These are phyloP conservation scores for Nycticryphes semicollaris DNA, from an alignment of 2,113 vertebrate species.

Conservation along the genomic window DNA sequence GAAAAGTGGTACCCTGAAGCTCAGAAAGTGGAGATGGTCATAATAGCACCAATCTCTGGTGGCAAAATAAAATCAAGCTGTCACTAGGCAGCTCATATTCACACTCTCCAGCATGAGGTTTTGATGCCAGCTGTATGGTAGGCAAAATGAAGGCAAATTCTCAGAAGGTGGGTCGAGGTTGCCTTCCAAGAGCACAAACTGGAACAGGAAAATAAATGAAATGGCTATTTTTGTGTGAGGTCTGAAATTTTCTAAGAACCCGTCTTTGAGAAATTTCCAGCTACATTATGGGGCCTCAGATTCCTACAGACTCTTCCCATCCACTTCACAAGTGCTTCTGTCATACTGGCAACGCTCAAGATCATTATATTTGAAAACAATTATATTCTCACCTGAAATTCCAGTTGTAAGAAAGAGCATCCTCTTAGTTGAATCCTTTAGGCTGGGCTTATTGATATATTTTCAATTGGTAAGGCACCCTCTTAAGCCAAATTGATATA, in stretches of 20 bases:
- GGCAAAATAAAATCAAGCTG: not conserved
- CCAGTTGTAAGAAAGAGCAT: not conserved
- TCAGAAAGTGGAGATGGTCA: not conserved
- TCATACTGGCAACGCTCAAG: not conserved
- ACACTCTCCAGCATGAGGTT: not conserved
- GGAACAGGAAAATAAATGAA: not conserved
- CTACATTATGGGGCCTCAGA: not conserved
- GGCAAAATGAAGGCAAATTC: not conserved
- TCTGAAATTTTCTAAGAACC: not conserved
- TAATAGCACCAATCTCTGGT: not conserved
- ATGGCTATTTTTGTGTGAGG: not conserved
- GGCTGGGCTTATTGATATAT: not conserved
- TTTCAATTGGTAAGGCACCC: not conserved
- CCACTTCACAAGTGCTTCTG: not conserved
- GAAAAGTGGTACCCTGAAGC: not conserved
- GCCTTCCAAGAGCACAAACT: not conserved
- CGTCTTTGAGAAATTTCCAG: not conserved
- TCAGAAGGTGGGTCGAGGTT: not conserved
- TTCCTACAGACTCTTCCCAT: not conserved
- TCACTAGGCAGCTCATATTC: not conserved
- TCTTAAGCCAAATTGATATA: not conserved
- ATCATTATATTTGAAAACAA: not conserved
- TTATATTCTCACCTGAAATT: not conserved
- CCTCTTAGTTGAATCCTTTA: not conserved
- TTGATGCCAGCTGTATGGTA: not conserved